Evolutionary conservation across 1,140 invertebrate species (phyloP).

Genomic region (Macrotrachela quadricornifera): DNA sequence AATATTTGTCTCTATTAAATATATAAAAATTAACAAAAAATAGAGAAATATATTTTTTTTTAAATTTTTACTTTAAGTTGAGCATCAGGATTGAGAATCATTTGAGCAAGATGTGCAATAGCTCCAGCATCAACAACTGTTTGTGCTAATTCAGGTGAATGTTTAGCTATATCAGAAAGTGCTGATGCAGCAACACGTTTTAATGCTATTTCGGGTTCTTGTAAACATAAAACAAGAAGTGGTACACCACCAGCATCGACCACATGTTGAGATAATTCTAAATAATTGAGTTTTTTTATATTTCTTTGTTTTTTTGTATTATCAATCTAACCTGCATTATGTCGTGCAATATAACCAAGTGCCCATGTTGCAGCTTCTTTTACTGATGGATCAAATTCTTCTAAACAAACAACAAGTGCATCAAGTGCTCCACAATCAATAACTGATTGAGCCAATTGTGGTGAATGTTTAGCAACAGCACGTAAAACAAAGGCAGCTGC

Average conservation of each 20-base stretch:
- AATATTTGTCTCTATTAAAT: constrained; percentile 39
- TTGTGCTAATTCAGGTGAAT: constrained; percentile 44
- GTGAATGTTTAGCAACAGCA: constrained; percentile 47
- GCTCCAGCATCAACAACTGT: constrained; percentile 49
- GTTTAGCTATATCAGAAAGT: constrained; percentile 51
- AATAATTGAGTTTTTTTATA: not conserved
- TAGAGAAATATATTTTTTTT: constrained; percentile 13
- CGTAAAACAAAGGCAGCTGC: constrained; percentile 42
- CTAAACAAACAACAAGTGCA: constrained; percentile 46
- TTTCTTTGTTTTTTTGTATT: not conserved
- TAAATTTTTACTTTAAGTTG: constrained; percentile 40
- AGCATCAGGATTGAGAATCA: constrained; percentile 43
- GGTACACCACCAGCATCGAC: constrained; percentile 49
- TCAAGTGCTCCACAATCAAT: constrained; percentile 46
- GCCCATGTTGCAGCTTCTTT: constrained; percentile 59
- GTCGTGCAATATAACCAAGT: constrained; percentile 49
- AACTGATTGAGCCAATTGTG: constrained; percentile 44
- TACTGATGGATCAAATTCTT: constrained; percentile 55
- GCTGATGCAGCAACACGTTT: constrained; percentile 37
- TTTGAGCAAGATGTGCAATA: constrained; percentile 44
- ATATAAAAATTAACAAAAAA: constrained; percentile 3
- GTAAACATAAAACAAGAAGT: constrained; percentile 43
- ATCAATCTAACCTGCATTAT: constrained; percentile 34
- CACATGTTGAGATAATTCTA: constrained; percentile 37
- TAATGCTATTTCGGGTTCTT: constrained; percentile 34